phyloP scores from a whole-genome alignment of 2,888 invertebrate species.

The Exocentrus adspersus region DNA sequence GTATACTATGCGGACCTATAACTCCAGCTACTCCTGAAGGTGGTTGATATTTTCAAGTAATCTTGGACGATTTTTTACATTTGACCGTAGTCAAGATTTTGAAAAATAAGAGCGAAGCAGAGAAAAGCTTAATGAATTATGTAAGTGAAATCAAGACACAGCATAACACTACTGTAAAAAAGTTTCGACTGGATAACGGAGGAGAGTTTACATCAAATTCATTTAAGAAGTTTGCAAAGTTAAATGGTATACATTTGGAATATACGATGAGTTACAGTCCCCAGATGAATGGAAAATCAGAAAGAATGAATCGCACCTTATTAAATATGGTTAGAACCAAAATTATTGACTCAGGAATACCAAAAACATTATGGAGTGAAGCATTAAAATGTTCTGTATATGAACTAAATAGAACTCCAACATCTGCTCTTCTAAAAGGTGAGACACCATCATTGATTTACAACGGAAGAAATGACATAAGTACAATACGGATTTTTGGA shows the following conservation, averaged over 20 bases:
- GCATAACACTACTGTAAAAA: constrained; percentile 14
- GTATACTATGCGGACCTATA: constrained; percentile 17
- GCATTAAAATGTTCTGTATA: constrained; percentile 30
- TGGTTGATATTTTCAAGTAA: constrained; percentile 29
- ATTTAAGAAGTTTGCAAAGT: constrained; percentile 1
- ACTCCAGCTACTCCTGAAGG: constrained; percentile 21
- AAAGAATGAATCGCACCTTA: constrained; percentile 24
- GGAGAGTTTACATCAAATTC: not conserved
- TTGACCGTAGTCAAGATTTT: constrained; percentile 22
- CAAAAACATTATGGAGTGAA: constrained; percentile 31
- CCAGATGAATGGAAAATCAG: constrained; percentile 15
- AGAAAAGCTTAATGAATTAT: constrained; percentile 10
- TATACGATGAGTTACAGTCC: not conserved
- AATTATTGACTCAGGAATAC: constrained; percentile 18
- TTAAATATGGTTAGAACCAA: constrained; percentile 10
- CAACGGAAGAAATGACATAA: constrained; percentile 26
- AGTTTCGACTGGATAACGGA: not conserved
- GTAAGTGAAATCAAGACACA: not conserved
- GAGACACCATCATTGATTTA: constrained; percentile 25
- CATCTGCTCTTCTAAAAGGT: constrained; percentile 18
- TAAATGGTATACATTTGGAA: not conserved
- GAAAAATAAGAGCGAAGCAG: constrained; percentile 19
- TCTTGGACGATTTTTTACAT: constrained; percentile 29
- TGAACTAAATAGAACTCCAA: constrained; percentile 32
- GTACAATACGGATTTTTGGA: constrained; percentile 28